Evolutionary conservation across 2,888 invertebrate species (phyloP).

Genomic region (Eueremaeus valkanovi): DNA sequence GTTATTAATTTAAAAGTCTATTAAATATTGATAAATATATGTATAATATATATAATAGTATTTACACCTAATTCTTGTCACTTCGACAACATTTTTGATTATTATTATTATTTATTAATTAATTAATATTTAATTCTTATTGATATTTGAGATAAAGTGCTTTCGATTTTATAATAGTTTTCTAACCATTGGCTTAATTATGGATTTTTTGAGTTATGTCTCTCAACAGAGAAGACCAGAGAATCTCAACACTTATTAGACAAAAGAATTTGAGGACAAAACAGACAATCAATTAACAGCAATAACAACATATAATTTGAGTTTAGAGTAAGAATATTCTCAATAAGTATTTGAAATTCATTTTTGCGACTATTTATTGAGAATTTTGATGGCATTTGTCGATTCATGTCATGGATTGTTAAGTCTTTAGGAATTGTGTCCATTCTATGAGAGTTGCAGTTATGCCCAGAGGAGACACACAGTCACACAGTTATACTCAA

Average conservation of each 20-base stretch:
- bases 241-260: neutral
- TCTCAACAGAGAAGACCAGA: neutral
- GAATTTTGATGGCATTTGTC: neutral
- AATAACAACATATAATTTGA: slow-evolving; percentile 3
- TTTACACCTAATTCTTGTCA: slow-evolving; percentile 11
- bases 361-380: neutral
- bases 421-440: neutral
- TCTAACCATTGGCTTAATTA: neutral
- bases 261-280: neutral
- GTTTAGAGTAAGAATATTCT: neutral
- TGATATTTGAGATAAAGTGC: neutral
- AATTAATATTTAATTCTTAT: too few relatives aligned
- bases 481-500: neutral
- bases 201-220: too few relatives aligned
- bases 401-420: neutral
- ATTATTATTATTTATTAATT: neutral
- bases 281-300: neutral
- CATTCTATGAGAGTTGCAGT: neutral
- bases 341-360: neutral
- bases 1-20: neutral
- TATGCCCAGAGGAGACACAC: neutral
- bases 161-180: neutral
- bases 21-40: too few relatives aligned
- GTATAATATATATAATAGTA: neutral
- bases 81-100: neutral